phyloP scores from a whole-genome alignment of 2,888 invertebrate species.

The Isoperla grammatica region DNA sequence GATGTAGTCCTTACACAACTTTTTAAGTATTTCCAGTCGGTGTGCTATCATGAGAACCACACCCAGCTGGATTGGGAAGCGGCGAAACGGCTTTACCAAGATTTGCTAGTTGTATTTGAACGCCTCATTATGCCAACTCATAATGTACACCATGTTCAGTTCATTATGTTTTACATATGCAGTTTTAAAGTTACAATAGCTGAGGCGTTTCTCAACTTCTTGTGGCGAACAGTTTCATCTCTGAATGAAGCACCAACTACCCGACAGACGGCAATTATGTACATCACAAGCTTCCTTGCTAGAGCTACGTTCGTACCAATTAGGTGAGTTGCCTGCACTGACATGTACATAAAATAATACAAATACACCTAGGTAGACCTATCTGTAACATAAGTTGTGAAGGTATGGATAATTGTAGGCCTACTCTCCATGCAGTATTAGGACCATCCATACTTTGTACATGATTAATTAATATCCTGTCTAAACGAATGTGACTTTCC shows the following conservation, averaged over 20 bases:
- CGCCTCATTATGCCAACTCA: constrained; percentile 75
- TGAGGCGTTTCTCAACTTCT: constrained; percentile 60
- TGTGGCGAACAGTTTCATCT: constrained; percentile 69
- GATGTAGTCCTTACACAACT: constrained; percentile 74
- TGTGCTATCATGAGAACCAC: constrained; percentile 46
- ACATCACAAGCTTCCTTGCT: constrained; percentile 68
- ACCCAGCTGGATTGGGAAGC: constrained; percentile 49
- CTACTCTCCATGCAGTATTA: too few species aligned
- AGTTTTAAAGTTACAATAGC: constrained; percentile 55
- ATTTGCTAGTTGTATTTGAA: constrained; percentile 67
- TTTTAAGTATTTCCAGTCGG: constrained; percentile 60
- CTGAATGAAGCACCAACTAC: constrained; percentile 58
- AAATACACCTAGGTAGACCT: too few species aligned
- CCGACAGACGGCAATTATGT: constrained; percentile 64
- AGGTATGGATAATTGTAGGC: too few species aligned
- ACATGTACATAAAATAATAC: too few species aligned
- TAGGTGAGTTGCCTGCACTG: constrained; percentile 53
- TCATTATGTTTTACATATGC: constrained; percentile 66
- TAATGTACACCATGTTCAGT: constrained; percentile 74
- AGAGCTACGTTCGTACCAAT: constrained; percentile 59
- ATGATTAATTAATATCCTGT: too few species aligned
- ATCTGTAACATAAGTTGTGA: too few species aligned
- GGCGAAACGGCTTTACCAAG: constrained; percentile 55
- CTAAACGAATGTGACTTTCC: too few species aligned
- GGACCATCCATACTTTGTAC: too few species aligned